These are phyloP conservation scores for Mesorhabditis belari DNA, from an alignment of 2,888 invertebrate species.

Conservation along the genomic window DNA sequence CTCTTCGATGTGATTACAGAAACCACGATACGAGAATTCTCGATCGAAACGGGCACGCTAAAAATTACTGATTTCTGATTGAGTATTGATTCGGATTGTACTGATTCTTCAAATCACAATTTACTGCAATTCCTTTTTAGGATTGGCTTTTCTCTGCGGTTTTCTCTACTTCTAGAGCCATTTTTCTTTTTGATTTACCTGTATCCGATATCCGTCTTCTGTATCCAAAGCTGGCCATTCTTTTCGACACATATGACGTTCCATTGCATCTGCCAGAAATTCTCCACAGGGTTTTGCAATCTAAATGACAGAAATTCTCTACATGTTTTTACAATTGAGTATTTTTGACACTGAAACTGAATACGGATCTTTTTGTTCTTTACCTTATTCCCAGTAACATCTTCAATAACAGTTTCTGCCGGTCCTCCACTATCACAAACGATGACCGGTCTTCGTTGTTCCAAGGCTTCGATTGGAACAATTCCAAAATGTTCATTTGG, in stretches of 20 bases:
- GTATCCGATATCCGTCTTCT: constrained; percentile 41
- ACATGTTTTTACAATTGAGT: too few relatives aligned
- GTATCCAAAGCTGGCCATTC: constrained; percentile 47
- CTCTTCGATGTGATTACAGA: constrained; percentile 45
- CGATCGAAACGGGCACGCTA: constrained; percentile 45
- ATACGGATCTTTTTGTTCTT: constrained; percentile 42
- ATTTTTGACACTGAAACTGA: too few relatives aligned
- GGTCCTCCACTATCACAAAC: constrained; percentile 94
- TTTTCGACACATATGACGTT: constrained; percentile 42
- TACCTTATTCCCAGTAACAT: constrained; percentile 55
- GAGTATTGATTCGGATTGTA: too few relatives aligned
- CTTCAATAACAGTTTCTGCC: constrained; percentile 72
- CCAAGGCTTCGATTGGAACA: constrained; percentile 97
- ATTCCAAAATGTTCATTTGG: constrained; percentile 97
- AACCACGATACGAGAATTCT: constrained; percentile 45
- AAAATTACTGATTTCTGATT: too few relatives aligned
- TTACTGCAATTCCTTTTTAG: too few relatives aligned
- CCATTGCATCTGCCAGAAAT: constrained; percentile 47
- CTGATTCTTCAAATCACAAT: too few relatives aligned
- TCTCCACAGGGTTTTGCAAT: constrained; percentile 44
- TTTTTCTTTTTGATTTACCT: constrained; percentile 24
- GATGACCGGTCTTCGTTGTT: constrained; percentile 82
- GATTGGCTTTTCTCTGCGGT: too few relatives aligned
- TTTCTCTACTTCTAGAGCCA: neutral
- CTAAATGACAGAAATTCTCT: constrained; percentile 8